Percentiles rank a stretch among this genome's conserved stretches.
phyloP scores from a whole-genome alignment of 2,888 invertebrate species.

The Calameuta idolon region DNA sequence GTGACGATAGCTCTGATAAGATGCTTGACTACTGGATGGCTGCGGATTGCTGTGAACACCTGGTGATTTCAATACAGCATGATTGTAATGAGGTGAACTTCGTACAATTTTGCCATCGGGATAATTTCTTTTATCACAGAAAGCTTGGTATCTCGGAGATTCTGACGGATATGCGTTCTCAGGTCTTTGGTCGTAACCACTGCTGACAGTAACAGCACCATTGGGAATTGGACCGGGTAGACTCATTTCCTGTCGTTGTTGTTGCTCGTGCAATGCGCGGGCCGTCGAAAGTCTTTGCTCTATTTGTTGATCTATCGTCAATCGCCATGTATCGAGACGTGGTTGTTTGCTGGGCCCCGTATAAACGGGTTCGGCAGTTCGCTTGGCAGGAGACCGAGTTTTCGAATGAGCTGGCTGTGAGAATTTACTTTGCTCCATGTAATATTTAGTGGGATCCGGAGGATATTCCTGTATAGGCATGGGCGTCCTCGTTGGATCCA shows the following conservation, averaged over 20 bases:
- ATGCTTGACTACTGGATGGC: constrained; percentile 31
- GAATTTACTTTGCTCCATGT: constrained; percentile 46
- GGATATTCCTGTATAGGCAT: constrained; percentile 47
- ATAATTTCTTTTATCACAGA: constrained; percentile 61
- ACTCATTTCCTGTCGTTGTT: constrained; percentile 52
- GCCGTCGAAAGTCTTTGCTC: constrained; percentile 68
- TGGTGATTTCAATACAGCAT: constrained; percentile 35
- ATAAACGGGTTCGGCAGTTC: constrained; percentile 58
- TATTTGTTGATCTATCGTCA: constrained; percentile 71
- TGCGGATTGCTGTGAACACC: constrained; percentile 27
- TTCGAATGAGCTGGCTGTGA: constrained; percentile 34
- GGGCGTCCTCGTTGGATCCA: constrained; percentile 41
- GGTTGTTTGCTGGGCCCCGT: constrained; percentile 67
- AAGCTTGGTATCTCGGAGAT: constrained; percentile 47
- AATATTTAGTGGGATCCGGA: constrained; percentile 52
- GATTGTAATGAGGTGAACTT: constrained; percentile 35
- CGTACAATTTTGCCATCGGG: constrained; percentile 40
- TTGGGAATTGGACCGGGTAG: constrained; percentile 48
- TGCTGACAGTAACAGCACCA: constrained; percentile 45
- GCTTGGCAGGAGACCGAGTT: constrained; percentile 57
- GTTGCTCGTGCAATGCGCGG: constrained; percentile 46
- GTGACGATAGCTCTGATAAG: constrained; percentile 38
- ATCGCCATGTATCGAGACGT: constrained; percentile 70
- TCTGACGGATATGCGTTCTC: constrained; percentile 48
- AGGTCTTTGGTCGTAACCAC: constrained; percentile 48